Evolutionary conservation across 2,113 vertebrate species (phyloP).

Genomic region (Ginglymostoma cirratum): DNA sequence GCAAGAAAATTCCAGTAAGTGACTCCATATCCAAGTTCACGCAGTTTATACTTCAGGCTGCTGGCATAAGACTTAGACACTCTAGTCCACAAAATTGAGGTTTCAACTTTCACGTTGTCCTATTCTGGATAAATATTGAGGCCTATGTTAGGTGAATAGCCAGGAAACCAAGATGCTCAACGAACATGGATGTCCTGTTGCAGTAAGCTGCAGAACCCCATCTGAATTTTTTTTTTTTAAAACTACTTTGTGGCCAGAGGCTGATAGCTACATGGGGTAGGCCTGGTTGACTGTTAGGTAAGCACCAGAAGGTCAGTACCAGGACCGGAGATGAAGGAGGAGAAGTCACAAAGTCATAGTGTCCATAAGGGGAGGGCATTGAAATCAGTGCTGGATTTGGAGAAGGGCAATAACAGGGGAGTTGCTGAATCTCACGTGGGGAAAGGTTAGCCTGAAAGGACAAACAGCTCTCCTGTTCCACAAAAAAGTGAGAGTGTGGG

Average conservation of each 20-base stretch:
- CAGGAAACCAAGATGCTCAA: neutral
- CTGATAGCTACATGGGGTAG: too few species aligned
- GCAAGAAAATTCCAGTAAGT: too few species aligned
- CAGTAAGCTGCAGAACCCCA: too few species aligned
- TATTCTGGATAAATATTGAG: too few species aligned
- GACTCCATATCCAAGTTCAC: neutral
- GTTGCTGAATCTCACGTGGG: neutral
- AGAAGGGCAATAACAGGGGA: neutral
- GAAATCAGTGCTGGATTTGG: neutral
- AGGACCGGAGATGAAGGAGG: neutral
- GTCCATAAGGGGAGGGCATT: neutral
- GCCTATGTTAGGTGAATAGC: too few species aligned
- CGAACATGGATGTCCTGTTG: too few species aligned
- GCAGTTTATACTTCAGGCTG: neutral
- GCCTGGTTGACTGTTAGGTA: too few species aligned
- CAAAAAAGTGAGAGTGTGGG: too few species aligned
- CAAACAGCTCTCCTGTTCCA: too few species aligned
- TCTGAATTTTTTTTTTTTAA: too few species aligned
- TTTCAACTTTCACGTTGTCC: neutral
- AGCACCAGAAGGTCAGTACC: neutral
- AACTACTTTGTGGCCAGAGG: too few species aligned
- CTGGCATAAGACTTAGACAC: neutral
- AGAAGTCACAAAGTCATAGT: neutral
- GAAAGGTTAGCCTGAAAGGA: neutral
- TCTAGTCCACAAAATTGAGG: neutral